Conservation (phyloP, 2,113 vertebrate genomes). For the Coturnix japonica region DNA sequence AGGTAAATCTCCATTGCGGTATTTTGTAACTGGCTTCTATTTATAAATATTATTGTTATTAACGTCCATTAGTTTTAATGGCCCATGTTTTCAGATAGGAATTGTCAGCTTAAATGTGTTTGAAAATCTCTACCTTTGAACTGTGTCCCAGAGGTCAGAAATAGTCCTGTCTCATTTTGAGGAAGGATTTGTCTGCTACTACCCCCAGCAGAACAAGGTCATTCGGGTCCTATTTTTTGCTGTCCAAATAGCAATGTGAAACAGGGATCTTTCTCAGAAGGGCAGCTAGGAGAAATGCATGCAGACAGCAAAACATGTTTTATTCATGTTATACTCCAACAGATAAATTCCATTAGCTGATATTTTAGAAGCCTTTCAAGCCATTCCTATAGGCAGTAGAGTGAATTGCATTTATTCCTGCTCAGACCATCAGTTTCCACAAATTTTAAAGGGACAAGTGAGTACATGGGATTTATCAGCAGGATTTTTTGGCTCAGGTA, state of each 20-base stretch:
- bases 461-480: not conserved
- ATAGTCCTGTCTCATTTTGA: not conserved
- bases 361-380: conserved; percentile 26
- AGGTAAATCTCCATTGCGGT: not conserved
- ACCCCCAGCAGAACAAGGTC: not conserved
- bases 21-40: not conserved
- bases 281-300: not conserved
- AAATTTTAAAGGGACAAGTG: not conserved
- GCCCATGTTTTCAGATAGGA: not conserved
- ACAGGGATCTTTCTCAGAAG: not conserved
- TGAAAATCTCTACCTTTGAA: not conserved
- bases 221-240: not conserved
- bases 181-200: not conserved
- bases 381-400: not conserved
- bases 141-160: not conserved
- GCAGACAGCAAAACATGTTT: conserved; percentile 34
- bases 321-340: conserved; percentile 43
- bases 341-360: conserved; percentile 4
- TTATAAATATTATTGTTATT: not conserved
- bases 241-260: not conserved
- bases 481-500: not conserved
- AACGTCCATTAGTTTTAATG: not conserved
- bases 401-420: not conserved
- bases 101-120: not conserved
- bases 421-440: not conserved